Percentiles rank a stretch among this genome's conserved stretches.
These are phyloP conservation scores for Okamejei kenojei DNA, from an alignment of 2,797 vertebrate genomes.

Conservation along the genomic window DNA sequence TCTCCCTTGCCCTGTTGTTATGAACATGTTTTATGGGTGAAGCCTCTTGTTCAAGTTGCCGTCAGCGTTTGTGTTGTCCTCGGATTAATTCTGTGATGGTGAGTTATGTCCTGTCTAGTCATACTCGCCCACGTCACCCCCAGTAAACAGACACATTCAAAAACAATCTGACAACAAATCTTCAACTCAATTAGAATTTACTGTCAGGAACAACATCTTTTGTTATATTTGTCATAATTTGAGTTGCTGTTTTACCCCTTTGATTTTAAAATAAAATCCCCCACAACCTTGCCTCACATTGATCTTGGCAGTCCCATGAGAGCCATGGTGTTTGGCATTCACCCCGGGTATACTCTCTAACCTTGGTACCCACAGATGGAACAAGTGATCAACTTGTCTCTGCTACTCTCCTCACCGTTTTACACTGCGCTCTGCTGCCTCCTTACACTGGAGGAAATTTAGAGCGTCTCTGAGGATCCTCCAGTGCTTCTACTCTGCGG, in stretches of 20 bases:
- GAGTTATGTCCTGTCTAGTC: constrained; percentile 13
- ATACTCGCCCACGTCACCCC: neutral
- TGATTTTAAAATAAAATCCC: too few relatives aligned
- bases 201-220: neutral
- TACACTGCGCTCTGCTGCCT: neutral
- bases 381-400: neutral
- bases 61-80: neutral
- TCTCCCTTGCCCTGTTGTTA: neutral
- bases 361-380: neutral
- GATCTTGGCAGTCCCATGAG: neutral
- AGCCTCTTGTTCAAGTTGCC: neutral
- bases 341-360: neutral
- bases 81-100: neutral
- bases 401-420: too few relatives aligned
- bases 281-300: neutral
- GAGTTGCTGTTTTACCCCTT: neutral
- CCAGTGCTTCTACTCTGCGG: too few relatives aligned
- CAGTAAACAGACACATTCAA: neutral
- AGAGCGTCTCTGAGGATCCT: too few relatives aligned
- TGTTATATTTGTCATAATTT: too few relatives aligned
- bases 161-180: neutral
- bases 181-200: neutral
- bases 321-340: too few relatives aligned
- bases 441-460: too few relatives aligned
- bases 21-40: neutral